Percentiles rank a stretch among this genome's conserved stretches.
phyloP scores from a whole-genome alignment of 2,113 vertebrate species.

The Gyps fulvus region DNA sequence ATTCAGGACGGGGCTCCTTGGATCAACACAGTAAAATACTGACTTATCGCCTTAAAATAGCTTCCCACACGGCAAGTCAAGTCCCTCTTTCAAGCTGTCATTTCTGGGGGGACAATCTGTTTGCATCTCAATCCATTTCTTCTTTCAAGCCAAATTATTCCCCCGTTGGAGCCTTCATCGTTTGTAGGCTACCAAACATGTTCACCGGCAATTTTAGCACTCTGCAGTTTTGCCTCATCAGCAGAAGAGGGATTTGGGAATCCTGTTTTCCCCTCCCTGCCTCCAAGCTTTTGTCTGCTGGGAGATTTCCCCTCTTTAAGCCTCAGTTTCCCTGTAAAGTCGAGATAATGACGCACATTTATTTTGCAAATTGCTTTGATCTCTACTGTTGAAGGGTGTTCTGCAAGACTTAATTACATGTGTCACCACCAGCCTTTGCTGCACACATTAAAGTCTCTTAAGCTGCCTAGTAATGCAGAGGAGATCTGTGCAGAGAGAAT shows the following conservation, averaged over 20 bases:
- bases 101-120: not conserved
- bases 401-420: conserved; percentile 26
- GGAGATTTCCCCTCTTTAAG: conserved; percentile 1
- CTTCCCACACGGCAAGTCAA: not conserved
- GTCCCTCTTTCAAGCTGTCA: not conserved
- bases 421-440: not conserved
- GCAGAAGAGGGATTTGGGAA: conserved; percentile 13
- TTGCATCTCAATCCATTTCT: not conserved
- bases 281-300: not conserved
- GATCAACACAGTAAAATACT: not conserved
- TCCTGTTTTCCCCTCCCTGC: not conserved
- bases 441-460: conserved; percentile 1
- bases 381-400: conserved; percentile 1
- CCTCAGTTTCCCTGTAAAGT: conserved; percentile 53
- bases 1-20: not conserved
- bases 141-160: not conserved
- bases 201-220: not conserved
- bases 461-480: not conserved
- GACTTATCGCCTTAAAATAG: not conserved
- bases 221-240: not conserved
- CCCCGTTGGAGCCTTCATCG: rapidly evolving
- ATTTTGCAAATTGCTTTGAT: conserved; percentile 10
- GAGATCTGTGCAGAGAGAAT: not conserved
- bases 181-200: not conserved
- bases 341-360: not conserved